Conservation (phyloP, 2,113 vertebrate genomes). For the Eulacestoma nigropectus region DNA sequence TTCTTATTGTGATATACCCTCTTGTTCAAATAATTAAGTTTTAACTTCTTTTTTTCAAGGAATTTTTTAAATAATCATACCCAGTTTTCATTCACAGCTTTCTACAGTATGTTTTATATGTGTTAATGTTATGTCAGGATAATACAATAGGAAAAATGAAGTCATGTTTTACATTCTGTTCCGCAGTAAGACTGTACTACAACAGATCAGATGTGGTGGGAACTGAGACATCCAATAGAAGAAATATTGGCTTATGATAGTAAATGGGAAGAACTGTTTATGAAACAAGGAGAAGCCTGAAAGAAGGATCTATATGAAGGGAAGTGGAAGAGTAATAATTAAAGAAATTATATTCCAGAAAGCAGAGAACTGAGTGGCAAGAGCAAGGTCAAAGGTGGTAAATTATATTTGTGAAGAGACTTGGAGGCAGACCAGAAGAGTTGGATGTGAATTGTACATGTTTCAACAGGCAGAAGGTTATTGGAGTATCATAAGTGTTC, state of each 20-base stretch:
- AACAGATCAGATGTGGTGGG: neutral
- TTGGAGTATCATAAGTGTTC: neutral
- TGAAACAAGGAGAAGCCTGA: neutral
- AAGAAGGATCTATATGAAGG: neutral
- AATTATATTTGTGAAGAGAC: neutral
- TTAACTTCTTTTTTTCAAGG: neutral
- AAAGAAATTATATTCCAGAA: neutral
- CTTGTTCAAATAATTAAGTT: neutral
- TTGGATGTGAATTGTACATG: neutral
- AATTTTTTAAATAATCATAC: neutral
- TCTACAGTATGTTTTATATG: neutral
- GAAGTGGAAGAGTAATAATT: neutral
- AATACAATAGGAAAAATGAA: neutral
- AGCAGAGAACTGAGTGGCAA: neutral
- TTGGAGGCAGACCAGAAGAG: neutral
- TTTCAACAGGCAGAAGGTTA: neutral
- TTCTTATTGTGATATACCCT: neutral
- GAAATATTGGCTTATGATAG: neutral
- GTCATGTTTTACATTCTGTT: neutral
- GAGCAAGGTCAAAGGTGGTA: neutral
- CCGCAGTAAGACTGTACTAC: neutral
- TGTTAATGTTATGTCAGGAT: neutral
- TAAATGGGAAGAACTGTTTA: neutral
- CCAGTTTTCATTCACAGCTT: neutral
- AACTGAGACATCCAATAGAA: neutral